Base-by-base conservation (phyloP, 2,797 vertebrate species). In the Percopsis omiscomaycus region DNA sequence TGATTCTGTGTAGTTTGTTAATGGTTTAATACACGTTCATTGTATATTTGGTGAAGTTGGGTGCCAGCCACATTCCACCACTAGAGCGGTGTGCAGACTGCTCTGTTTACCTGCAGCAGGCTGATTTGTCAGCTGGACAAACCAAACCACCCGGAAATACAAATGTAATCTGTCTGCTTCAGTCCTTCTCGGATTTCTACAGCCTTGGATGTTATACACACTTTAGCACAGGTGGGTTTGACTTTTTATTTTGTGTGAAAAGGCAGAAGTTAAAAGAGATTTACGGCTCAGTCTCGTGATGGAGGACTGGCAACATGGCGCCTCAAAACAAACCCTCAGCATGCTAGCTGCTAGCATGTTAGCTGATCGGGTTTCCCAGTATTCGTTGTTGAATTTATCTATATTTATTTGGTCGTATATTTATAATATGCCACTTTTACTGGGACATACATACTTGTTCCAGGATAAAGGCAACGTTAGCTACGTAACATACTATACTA, bases 251-350 rank as follows among this genome's bases (percentile, higher is more conserved):
- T 32, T 32, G 5, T 6, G 45, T 12, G 56, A 74, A 74, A 78
- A 22, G 47, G 4, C 47, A 13, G 47, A 42, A 42, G 37, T 42
- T 42, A 42, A 6, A 42, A 8, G 37, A 42, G 37, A 42, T 42
- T 42, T 42, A 42, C 37, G 37, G 37, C 30, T 60, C 61, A 55
- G 45, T 72, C 77, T 79, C 81, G 73, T 88, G 78, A 88, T 86
- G 83, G 84, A 85, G 83, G 85, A 75, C 62, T 60, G 75, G 73
- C 78, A 90, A 90, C 85, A 90, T 89, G 89, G 88, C 86, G 89
- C 84, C 88, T 79, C 82, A 80, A 88, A 86, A 86, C 85, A 84
- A 83, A 82, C 75, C 32, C 46, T 53, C 32, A 55, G 51, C 30
- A 66, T 27, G 1, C 47, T 32, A 52, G 30, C 12, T 22, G 59